Conservation (phyloP, 2,113 vertebrate species). For the Lasiurus borealis region DNA sequence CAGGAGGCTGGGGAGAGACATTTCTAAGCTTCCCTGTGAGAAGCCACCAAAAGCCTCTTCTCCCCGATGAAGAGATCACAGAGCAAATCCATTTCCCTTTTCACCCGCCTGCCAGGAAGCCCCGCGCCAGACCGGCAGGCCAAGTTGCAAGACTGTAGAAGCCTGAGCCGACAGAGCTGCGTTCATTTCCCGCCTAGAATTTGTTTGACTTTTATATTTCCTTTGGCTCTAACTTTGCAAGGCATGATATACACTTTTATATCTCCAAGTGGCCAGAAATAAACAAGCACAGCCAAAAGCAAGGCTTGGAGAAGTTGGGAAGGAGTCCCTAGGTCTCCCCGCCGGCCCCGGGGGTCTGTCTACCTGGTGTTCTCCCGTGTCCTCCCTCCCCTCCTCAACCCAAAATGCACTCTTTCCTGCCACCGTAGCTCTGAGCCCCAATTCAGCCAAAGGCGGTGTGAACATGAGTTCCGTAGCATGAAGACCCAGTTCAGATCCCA, state of each 20-base stretch:
- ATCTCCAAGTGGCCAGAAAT: not conserved
- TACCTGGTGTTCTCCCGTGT: not conserved
- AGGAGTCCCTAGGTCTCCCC: not conserved
- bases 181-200: not conserved
- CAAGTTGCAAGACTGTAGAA: not conserved
- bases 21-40: not conserved
- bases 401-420: not conserved
- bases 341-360: not conserved
- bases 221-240: not conserved
- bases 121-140: not conserved
- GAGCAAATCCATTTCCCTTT: conserved; percentile 6
- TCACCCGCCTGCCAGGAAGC: conserved; percentile 12
- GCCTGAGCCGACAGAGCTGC: not conserved
- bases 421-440: not conserved
- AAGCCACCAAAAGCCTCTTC: not conserved
- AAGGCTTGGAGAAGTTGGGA: not conserved
- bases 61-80: not conserved
- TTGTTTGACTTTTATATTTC: not conserved
- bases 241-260: not conserved
- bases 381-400: not conserved
- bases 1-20: not conserved
- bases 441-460: not conserved
- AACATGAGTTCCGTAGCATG: not conserved
- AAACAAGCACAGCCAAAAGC: not conserved
- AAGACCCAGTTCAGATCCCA: not conserved